phyloP scores from a whole-genome alignment of 2,113 vertebrate genomes.

The Thryonomys swinderianus region DNA sequence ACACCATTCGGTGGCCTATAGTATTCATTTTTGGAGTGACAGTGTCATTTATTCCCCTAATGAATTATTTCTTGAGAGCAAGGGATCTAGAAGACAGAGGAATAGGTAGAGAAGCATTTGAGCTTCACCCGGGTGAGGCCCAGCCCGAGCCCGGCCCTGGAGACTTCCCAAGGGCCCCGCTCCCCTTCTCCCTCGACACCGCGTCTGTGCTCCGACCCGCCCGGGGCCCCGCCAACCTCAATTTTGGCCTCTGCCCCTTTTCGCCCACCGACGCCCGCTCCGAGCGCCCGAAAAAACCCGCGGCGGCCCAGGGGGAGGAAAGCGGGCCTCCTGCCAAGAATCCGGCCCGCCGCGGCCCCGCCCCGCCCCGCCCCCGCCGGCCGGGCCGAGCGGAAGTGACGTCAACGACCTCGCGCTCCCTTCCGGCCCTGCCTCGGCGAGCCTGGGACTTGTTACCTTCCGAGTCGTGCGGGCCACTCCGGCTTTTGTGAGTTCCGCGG shows the following conservation, averaged over 20 bases:
- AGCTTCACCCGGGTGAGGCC: neutral
- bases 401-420: fast-evolving
- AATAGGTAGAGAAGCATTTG: neutral
- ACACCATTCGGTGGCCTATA: neutral
- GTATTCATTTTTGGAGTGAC: neutral
- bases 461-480: neutral
- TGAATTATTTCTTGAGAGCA: neutral
- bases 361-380: neutral
- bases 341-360: neutral
- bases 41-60: neutral
- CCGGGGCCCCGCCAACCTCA: neutral
- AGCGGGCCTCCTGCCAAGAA: neutral
- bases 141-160: neutral
- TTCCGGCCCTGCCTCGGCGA: neutral
- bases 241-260: neutral
- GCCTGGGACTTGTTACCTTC: neutral
- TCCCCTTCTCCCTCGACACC: neutral
- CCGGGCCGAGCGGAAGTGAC: neutral
- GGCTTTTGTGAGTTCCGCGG: neutral
- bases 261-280: no score
- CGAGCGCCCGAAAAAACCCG: no score
- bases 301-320: neutral
- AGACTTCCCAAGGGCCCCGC: neutral
- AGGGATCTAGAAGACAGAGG: neutral
- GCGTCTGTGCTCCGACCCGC: neutral